These are phyloP conservation scores for Girardia tigrina DNA, from an alignment of 2,888 invertebrate genomes.

Conservation along the genomic window DNA sequence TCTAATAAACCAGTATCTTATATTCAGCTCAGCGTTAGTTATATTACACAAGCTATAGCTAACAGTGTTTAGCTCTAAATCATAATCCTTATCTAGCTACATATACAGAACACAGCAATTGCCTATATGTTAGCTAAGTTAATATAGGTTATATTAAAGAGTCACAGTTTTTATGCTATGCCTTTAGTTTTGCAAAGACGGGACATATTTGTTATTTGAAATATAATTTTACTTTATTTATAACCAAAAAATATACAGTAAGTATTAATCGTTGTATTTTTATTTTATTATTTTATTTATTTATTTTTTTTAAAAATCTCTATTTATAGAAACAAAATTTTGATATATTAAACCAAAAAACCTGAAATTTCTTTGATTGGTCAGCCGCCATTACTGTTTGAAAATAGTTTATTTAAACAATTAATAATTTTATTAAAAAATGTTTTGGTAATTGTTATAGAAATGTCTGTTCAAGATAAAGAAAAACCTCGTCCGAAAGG, in stretches of 20 bases:
- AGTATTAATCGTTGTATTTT: not conserved
- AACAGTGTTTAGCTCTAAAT: slow-evolving; percentile 20
- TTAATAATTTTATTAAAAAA: slow-evolving; percentile 17
- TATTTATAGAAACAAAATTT: slow-evolving; percentile 27
- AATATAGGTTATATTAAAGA: slow-evolving; percentile 23
- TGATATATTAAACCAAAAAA: no score
- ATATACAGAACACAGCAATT: slow-evolving; percentile 23
- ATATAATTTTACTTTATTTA: not conserved
- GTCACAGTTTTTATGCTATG: slow-evolving; percentile 23
- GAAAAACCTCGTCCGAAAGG: slow-evolving; percentile 50
- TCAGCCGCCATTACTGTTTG: slow-evolving; percentile 13
- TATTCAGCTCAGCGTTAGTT: slow-evolving; percentile 23
- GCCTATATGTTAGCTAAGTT: slow-evolving; percentile 23
- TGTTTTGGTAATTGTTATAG: no score
- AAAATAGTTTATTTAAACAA: slow-evolving; percentile 24
- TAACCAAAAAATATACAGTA: no score
- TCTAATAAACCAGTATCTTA: not conserved
- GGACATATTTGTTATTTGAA: slow-evolving; percentile 23
- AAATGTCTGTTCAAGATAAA: slow-evolving; percentile 52
- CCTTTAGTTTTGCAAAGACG: slow-evolving; percentile 23
- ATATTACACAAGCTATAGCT: slow-evolving; percentile 23
- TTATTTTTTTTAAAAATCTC: not conserved
- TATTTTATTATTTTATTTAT: not conserved
- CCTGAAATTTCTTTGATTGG: slow-evolving; percentile 15
- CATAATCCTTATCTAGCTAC: slow-evolving; percentile 23